Evolutionary conservation across 92 coral and sea anemone species (phyloP), one percentile per base, ranked within the genome.

Genomic region (Parazoanthus darwini): DNA sequence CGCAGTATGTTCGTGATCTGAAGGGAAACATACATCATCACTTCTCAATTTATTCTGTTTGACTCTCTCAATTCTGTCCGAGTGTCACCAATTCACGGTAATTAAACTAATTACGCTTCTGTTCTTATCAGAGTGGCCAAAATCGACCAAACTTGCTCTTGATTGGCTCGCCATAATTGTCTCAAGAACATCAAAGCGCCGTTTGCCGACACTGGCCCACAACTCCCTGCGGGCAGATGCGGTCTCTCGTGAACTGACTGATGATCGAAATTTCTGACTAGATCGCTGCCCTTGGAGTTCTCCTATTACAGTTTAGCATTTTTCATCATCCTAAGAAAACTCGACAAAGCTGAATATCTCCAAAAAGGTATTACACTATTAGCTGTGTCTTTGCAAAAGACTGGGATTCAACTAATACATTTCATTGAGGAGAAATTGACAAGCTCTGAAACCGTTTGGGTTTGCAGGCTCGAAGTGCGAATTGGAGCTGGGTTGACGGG

Each of bases 11-110:
- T 89, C 87, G 71, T 88, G 88, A 92, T 81, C 90, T 82, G 89
- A 86, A 88, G 94, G 94, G 84, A 90, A 88, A 51, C 78, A 86
- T 90, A 90, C 86, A 93, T 94, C 98, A 90, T 88, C 98, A 92
- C 98, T 82, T 94, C 85, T 82, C 95, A 91, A 90, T 93, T 91
- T 92, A 88, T 92, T 90, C 90, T 88, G 95, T 92, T 91, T 92
- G 93, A 92, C 91, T 94, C 94, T 90, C 94, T 93, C 94, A 90
- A 95, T 93, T 95, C 96, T 94, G 93, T 93, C 95, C 94, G 98
- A 93, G 94, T 95, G 98, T 95, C 98, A 95, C 96, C 94, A 95
- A 95, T 95, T 95, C 98, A 95, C 90, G 89, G 94, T 93, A 95
- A 95, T 95, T 95, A 95, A 95, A 95, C 96, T 95, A 95, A 93